Conservation (phyloP, 1,140 invertebrate species). For the Hermetia illucens region DNA sequence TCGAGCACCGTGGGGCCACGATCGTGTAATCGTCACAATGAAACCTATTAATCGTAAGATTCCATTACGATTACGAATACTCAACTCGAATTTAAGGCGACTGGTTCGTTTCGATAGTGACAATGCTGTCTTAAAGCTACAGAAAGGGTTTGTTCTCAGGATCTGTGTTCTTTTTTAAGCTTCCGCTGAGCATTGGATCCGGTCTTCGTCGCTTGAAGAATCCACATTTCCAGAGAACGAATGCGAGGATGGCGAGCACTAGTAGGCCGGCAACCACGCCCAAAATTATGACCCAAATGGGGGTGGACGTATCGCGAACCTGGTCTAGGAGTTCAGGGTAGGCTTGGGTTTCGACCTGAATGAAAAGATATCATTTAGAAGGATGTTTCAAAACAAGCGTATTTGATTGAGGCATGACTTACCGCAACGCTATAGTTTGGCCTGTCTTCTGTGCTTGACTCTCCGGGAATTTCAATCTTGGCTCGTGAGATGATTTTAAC, state of each 20-base stretch:
- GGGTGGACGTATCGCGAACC: conserved; percentile 49
- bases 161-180: conserved; percentile 60
- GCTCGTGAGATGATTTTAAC: conserved; percentile 70
- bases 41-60: no score
- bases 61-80: no score
- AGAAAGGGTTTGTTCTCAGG: conserved; percentile 44
- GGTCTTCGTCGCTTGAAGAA: conserved; percentile 77
- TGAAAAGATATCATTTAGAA: conserved; percentile 15
- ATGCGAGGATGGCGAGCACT: conserved; percentile 59
- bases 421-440: not conserved
- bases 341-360: conserved; percentile 63
- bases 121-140: no score
- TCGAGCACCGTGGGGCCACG: no score
- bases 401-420: not conserved
- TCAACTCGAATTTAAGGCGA: no score
- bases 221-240: conserved; percentile 68
- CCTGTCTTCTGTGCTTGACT: no score
- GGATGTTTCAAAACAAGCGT: no score
- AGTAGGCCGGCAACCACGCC: conserved; percentile 65
- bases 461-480: conserved; percentile 50
- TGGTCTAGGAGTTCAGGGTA: conserved; percentile 61
- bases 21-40: no score
- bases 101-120: no score
- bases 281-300: conserved; percentile 71
- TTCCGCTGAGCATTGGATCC: conserved; percentile 68